These are phyloP conservation scores for Silurus meridionalis DNA, from an alignment of 2,113 vertebrate species.

Conservation along the genomic window DNA sequence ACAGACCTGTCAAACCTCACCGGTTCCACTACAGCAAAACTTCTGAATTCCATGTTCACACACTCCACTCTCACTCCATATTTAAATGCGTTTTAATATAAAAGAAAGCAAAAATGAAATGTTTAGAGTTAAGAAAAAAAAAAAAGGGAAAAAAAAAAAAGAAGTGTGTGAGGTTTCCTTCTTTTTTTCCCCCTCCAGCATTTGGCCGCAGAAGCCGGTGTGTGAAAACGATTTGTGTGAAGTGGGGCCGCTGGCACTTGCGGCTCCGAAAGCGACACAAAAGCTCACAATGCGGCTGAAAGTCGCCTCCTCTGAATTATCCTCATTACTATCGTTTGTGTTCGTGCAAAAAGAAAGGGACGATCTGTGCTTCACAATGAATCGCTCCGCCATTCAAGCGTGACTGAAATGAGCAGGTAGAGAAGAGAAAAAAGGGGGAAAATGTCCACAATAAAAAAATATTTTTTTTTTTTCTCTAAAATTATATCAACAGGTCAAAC, in stretches of 20 bases:
- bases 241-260: constrained; percentile 28
- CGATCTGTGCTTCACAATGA: constrained; percentile 39
- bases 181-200: not conserved
- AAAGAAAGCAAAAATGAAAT: not conserved
- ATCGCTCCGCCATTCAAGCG: constrained; percentile 30
- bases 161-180: not conserved
- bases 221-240: constrained; percentile 42
- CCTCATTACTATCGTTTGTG: constrained; percentile 45
- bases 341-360: constrained; percentile 16
- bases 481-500: no score
- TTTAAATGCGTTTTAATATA: not conserved
- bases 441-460: not conserved
- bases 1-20: constrained; percentile 57
- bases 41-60: constrained; percentile 2
- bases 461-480: no score
- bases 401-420: constrained; percentile 33
- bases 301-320: constrained; percentile 32
- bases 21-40: constrained; percentile 17
- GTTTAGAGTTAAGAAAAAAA: not conserved
- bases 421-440: not conserved
- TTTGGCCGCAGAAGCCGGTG: constrained; percentile 13
- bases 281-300: constrained; percentile 27
- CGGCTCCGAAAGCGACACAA: constrained; percentile 40
- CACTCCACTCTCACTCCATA: not conserved
- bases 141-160: constrained; percentile 8